Base-by-base conservation (phyloP, 2,888 invertebrate genomes). In the Colostygia pectinataria region DNA sequence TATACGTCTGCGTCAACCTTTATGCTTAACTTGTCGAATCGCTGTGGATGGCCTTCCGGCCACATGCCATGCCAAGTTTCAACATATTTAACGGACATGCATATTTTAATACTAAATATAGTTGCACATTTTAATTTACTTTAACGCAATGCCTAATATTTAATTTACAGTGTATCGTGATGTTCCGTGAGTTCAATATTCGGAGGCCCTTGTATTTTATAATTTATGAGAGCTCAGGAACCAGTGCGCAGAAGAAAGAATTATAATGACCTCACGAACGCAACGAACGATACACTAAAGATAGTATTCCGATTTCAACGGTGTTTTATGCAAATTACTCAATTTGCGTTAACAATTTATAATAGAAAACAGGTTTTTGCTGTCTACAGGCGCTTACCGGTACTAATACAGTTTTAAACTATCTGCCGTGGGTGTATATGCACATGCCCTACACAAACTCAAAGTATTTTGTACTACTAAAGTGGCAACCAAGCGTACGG, bases 321-420 rank as follows among this genome's bases (percentile, higher is more conserved):
- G 78, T 71, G 73, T 80, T 69, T 65, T 60, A 72, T 68, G 73
- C 71, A 77, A 80, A 81, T 77, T 68, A 71, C 68, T 63, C 64
- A 66, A 73, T 70, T 65, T 66, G 65, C 25, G 4, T 48, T 8
- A 15, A 10, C 10, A 13, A 41, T 41, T 40, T 8, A 40, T 14
- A n/a, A 12, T 13, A 27, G 10, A 34, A 42, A 32, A 24, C 10
- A 18, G 38, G 7, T 4, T 36, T 31, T 4, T 1, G n/a, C 31
- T 0, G 31, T n/a, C 29, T 18, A 18, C 18, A 18, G 4, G 18
- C 18, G 4, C n/a, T n/a, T n/a, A n/a, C n/a, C n/a, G n/a, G n/a
- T n/a, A n/a, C n/a, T n/a, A n/a, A n/a, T n/a, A n/a, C n/a, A n/a
- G n/a, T n/a, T n/a, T n/a, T n/a, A n/a, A n/a, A n/a, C n/a, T n/a